These are phyloP conservation scores for Drosophila pseudoananassae DNA, from an alignment of 1,140 invertebrate genomes.

Conservation along the genomic window DNA sequence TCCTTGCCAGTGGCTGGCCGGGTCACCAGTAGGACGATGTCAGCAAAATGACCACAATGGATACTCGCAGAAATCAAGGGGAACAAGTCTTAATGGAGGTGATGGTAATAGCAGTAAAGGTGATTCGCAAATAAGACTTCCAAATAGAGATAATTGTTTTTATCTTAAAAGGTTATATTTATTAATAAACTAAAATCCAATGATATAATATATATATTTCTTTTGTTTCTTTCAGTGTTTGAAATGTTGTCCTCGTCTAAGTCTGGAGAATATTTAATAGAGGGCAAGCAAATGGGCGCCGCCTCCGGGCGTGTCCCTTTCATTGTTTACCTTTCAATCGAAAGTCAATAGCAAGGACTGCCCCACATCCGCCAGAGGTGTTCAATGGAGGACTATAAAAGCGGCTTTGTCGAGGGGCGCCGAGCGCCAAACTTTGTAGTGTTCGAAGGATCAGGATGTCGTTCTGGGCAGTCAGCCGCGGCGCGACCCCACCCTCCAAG, in stretches of 20 bases:
- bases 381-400: slow-evolving; percentile 26
- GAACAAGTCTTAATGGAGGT: not conserved
- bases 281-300: slow-evolving; percentile 53
- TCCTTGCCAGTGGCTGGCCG: not conserved
- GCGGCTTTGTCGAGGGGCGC: not conserved
- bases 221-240: slow-evolving; percentile 3
- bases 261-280: slow-evolving; percentile 69
- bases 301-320: slow-evolving; percentile 52
- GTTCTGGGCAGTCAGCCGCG: slow-evolving; percentile 76
- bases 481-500: slow-evolving; percentile 67
- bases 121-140: too few species aligned
- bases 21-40: slow-evolving; percentile 56
- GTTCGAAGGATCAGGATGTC: slow-evolving; percentile 51
- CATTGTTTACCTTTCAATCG: slow-evolving; percentile 80
- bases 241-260: slow-evolving; percentile 7
- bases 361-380: not conserved
- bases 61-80: slow-evolving; percentile 1
- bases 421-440: not conserved
- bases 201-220: not conserved
- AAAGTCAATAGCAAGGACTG: slow-evolving; percentile 75
- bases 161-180: too few species aligned
- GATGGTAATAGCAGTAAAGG: too few species aligned
- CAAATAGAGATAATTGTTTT: too few species aligned
- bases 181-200: not conserved
- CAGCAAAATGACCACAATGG: slow-evolving; percentile 75